A percentile compares a stretch with the other conserved stretches of the same genome.
phyloP scores from a whole-genome alignment of 2,113 vertebrate species.

The Ciconia boyciana region DNA sequence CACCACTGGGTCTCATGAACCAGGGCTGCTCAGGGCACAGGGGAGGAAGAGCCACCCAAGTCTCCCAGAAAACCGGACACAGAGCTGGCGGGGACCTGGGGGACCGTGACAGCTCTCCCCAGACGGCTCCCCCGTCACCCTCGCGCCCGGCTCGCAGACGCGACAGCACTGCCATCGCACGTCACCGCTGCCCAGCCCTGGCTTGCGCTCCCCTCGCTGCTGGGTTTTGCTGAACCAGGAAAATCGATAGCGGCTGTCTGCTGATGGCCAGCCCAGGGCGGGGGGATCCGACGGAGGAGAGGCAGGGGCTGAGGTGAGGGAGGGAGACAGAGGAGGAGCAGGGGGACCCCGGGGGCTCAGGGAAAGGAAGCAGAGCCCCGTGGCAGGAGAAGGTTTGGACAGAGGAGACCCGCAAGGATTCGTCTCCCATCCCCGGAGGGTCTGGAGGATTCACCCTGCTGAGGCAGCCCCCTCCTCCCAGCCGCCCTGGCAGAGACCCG shows the following conservation, averaged over 20 bases:
- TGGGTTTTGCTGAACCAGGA: background rate
- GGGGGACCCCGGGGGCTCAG: background rate
- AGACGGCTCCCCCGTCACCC: background rate
- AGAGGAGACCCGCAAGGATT: background rate
- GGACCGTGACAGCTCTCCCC: too few relatives aligned
- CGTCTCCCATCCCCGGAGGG: background rate
- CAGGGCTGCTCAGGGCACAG: background rate
- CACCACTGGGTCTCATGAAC: accelerated
- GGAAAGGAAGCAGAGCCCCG: background rate
- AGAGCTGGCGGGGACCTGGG: accelerated
- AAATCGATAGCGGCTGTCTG: conserved; percentile 18
- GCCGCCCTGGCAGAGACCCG: background rate
- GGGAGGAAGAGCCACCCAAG: background rate
- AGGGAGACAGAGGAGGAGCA: background rate
- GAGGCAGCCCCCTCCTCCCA: background rate
- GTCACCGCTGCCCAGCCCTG: background rate
- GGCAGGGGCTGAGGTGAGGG: background rate
- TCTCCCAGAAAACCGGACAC: accelerated
- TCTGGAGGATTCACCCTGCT: background rate
- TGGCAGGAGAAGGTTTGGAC: background rate
- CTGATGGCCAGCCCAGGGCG: background rate
- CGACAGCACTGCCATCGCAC: background rate
- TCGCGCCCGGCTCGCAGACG: accelerated
- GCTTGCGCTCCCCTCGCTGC: background rate
- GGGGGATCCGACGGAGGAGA: background rate